Conservation (phyloP, 2,888 invertebrate genomes). For the Phorcus lineatus region DNA sequence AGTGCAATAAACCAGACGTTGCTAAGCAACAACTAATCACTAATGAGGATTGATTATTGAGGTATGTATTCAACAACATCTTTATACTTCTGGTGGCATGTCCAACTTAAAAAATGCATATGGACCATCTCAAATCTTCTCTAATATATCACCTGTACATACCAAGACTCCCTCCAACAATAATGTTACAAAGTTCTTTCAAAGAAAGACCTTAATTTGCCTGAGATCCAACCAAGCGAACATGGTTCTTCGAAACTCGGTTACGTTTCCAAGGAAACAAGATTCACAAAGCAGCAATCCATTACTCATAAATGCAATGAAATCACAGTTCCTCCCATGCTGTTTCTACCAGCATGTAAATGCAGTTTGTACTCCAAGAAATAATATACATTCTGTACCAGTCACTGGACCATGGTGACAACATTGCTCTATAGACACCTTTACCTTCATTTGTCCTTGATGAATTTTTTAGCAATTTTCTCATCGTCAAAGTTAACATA, state of each 20-base stretch:
- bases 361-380: not conserved
- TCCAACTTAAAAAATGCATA: not conserved
- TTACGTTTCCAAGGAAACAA: not conserved
- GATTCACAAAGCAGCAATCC: too few species aligned
- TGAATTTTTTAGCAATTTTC: conserved; percentile 65
- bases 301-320: not conserved
- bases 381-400: not conserved
- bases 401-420: not conserved
- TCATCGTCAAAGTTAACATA: conserved; percentile 71
- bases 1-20: not conserved
- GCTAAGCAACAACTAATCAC: not conserved
- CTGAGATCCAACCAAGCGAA: not conserved
- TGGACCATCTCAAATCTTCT: conserved; percentile 1
- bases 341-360: not conserved
- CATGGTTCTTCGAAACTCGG: not conserved
- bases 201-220: not conserved
- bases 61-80: not conserved
- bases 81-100: not conserved
- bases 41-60: conserved; percentile 10
- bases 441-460: conserved; percentile 61
- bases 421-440: not conserved
- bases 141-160: not conserved
- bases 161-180: not conserved
- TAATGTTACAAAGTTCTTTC: not conserved
- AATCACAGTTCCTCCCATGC: not conserved